Conservation (phyloP, 2,113 vertebrate genomes). For the Sylvilagus bachmani region DNA sequence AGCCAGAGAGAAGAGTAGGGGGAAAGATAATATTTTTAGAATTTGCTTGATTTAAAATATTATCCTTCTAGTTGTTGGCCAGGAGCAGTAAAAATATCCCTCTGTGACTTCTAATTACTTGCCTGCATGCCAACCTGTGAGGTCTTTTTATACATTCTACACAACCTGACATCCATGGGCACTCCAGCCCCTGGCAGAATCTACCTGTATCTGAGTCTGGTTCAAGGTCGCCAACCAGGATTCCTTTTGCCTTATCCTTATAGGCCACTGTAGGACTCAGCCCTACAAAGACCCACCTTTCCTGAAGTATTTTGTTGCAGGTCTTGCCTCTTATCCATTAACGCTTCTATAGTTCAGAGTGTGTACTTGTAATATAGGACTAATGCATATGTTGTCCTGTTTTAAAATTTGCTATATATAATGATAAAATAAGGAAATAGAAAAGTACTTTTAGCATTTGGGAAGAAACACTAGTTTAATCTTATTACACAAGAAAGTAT, state of each 20-base stretch:
- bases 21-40: not conserved
- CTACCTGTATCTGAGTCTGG: not conserved
- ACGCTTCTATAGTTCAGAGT: not conserved
- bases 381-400: not conserved
- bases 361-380: not conserved
- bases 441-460: slow-evolving; percentile 32
- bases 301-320: not conserved
- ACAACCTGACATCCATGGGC: not conserved
- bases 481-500: slow-evolving; percentile 48
- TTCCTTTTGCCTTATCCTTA: not conserved
- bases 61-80: not conserved
- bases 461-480: slow-evolving; percentile 56
- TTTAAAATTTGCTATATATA: slow-evolving; percentile 28
- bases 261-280: not conserved
- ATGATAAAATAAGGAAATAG: slow-evolving; percentile 37
- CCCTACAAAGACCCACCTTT: not conserved
- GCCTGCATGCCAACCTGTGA: not conserved
- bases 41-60: slow-evolving; percentile 16
- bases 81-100: slow-evolving; percentile 10
- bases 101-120: not conserved
- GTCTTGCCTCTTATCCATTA: not conserved
- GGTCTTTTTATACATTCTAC: not conserved
- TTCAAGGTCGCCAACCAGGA: not conserved
- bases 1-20: not conserved
- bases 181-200: accelerated